phyloP scores from a whole-genome alignment of 2,113 vertebrate species.

The Strigops habroptila region DNA sequence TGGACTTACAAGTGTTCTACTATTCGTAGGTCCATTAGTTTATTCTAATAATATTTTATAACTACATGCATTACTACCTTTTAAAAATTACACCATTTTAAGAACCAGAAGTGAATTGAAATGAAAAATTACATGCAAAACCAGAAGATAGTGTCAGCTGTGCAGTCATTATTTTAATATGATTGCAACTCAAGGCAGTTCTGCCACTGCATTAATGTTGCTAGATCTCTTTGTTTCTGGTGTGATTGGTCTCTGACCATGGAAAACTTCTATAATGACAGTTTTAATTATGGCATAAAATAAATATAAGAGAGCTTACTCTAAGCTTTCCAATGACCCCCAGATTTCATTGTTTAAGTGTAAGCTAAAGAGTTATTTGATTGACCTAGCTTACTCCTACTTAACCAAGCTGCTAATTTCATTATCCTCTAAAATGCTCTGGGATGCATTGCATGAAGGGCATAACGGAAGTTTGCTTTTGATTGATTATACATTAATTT shows the following conservation, averaged over 20 bases:
- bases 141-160: not conserved
- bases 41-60: not conserved
- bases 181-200: not conserved
- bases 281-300: conserved; percentile 13
- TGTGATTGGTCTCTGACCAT: not conserved
- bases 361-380: conserved; percentile 1
- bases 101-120: not conserved
- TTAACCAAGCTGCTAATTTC: conserved; percentile 49
- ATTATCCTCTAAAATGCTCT: conserved; percentile 23
- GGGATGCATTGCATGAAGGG: conserved; percentile 21
- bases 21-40: not conserved
- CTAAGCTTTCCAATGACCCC: not conserved
- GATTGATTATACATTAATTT: conserved; percentile 34
- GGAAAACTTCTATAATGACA: not conserved
- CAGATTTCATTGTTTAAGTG: not conserved
- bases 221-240: not conserved
- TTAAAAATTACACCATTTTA: not conserved
- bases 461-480: not conserved
- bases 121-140: not conserved
- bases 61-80: not conserved
- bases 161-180: not conserved
- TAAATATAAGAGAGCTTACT: not conserved
- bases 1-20: not conserved
- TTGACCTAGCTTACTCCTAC: conserved; percentile 23
- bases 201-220: not conserved